Conservation (phyloP, 2,797 vertebrate species). For the Parauchenoglanis punctatus region DNA sequence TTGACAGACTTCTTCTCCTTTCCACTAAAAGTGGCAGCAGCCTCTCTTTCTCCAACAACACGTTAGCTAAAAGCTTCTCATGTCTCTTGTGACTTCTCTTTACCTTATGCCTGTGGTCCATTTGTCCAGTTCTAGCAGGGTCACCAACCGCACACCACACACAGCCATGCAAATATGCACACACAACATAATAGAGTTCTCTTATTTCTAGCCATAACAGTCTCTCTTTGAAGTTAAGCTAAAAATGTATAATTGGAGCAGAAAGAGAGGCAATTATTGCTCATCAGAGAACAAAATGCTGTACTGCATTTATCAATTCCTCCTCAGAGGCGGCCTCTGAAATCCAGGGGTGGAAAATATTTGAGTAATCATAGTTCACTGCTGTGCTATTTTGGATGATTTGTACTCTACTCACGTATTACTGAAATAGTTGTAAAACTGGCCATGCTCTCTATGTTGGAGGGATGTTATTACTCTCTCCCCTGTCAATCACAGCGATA, state of each 20-base stretch:
- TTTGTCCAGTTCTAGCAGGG: not conserved
- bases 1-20: slow-evolving; percentile 23
- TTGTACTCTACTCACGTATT: not conserved
- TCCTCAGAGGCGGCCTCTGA: not conserved
- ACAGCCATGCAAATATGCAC: not conserved
- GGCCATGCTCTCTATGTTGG: not conserved
- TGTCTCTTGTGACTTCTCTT: not conserved
- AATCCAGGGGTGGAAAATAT: not conserved
- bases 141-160: not conserved
- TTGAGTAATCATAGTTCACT: not conserved
- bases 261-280: not conserved
- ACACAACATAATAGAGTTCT: not conserved
- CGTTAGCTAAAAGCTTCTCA: slow-evolving; percentile 7
- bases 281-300: not conserved
- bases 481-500: not conserved
- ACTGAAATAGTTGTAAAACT: not conserved
- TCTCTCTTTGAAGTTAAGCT: not conserved
- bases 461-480: no score
- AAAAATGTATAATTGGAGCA: not conserved
- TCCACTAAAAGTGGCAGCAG: slow-evolving; percentile 13
- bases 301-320: not conserved
- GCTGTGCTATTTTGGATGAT: not conserved
- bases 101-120: not conserved
- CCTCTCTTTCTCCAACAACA: slow-evolving; percentile 4
- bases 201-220: not conserved